These are phyloP conservation scores for Psittacula derbiana DNA, from an alignment of 2,797 vertebrate species.

Conservation along the genomic window DNA sequence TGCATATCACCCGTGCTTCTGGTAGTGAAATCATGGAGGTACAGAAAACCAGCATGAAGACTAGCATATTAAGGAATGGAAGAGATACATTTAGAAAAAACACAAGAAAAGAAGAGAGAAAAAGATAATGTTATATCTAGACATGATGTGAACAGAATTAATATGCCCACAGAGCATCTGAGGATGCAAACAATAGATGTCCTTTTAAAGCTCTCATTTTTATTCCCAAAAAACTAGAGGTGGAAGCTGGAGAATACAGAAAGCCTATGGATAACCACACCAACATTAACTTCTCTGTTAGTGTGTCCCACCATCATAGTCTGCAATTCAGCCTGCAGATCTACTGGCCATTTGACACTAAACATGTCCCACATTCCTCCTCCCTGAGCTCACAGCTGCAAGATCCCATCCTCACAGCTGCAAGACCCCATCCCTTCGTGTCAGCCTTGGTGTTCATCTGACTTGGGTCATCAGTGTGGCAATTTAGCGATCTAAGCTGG, in stretches of 20 bases:
- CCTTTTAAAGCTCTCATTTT: neutral
- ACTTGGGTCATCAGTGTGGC: accelerated
- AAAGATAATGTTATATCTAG: slow-evolving; percentile 42
- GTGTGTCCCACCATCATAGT: neutral
- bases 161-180: neutral
- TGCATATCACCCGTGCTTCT: neutral
- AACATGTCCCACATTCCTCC: neutral
- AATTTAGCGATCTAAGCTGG: neutral
- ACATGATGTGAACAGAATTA: slow-evolving; percentile 25
- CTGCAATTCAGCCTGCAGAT: neutral
- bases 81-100: slow-evolving; percentile 38
- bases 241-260: neutral
- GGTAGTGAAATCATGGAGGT: neutral
- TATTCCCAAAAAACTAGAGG: neutral
- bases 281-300: neutral
- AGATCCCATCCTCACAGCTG: neutral
- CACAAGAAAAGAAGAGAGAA: slow-evolving; percentile 5
- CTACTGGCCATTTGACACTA: neutral
- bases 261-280: neutral
- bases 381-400: neutral
- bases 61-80: neutral
- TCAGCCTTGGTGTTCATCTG: neutral
- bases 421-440: neutral
- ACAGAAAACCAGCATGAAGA: slow-evolving; percentile 18
- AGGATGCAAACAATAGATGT: slow-evolving; percentile 25